Base-by-base conservation (phyloP, 2,113 vertebrate species). In the Chauna torquata region DNA sequence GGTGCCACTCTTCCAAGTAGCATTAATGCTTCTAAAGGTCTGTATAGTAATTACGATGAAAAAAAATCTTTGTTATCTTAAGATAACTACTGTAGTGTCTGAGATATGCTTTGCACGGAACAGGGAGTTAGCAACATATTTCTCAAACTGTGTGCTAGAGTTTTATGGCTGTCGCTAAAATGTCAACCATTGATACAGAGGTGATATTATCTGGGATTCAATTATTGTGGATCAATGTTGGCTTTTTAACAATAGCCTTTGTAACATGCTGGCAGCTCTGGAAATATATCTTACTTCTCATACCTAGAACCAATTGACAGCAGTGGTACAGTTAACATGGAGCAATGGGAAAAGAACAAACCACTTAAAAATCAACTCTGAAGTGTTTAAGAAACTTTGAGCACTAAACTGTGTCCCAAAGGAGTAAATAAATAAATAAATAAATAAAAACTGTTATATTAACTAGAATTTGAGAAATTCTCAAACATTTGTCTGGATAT, bases 191-290 rank as follows among this genome's bases (percentile, higher is more conserved):
- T 94, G 89, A 96, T 92, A 83, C 86, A 71, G 42, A 36, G 30
- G 52, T 72, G 57, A n/a, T 86, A 92, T 72, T 82, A 79, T 85
- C 82, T 82, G 78, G 82, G 61, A 87, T 95, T 89, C 84, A 87
- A 76, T 94, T 95, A 59, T 65, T 91, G 28, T 14, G 34, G 89
- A 87, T 91, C 92, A 64, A 49, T 91, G 54, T 17, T 91, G 70
- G n/a, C 70, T 95, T 92, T 95, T 95, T 89, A 94, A 76, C 86
- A 87, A 83, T 50, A 95, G 89, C 19, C 42, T 84, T 68, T 82
- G 47, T 27, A 92, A 45, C 36, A 54, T 38, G 44, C 27, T 65
- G 69, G 7, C 66, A 91, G 61, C 4, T 5, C 34, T 89, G 55
- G 42, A 95, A 82, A 92, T 76, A 23, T 25, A 34, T 76, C 32